phyloP scores from a whole-genome alignment of 1,140 invertebrate genomes.

The Pygmarrhopalites habei region DNA sequence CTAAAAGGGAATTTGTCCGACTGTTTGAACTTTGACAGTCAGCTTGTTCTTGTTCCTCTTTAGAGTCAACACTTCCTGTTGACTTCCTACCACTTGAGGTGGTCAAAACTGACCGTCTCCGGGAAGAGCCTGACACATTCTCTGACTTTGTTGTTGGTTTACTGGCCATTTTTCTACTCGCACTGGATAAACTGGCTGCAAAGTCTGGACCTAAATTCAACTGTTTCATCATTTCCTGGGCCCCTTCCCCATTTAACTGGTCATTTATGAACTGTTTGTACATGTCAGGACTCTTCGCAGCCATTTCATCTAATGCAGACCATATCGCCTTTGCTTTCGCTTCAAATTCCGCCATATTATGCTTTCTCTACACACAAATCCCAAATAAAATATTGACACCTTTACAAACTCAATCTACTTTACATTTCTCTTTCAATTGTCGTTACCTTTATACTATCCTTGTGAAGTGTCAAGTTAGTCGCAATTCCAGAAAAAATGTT shows the following conservation, averaged over 20 bases:
- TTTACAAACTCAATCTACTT: too few relatives aligned
- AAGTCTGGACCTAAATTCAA: background rate
- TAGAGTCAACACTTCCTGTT: too few relatives aligned
- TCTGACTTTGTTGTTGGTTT: background rate
- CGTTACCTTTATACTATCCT: too few relatives aligned
- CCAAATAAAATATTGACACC: too few relatives aligned
- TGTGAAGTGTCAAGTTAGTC: too few relatives aligned
- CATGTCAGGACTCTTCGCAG: background rate
- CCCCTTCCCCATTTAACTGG: constrained; percentile 12
- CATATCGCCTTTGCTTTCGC: constrained; percentile 13
- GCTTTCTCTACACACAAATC: too few relatives aligned
- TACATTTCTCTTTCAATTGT: too few relatives aligned
- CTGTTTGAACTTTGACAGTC: background rate
- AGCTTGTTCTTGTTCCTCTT: background rate
- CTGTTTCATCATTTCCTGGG: background rate
- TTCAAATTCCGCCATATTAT: constrained; percentile 9
- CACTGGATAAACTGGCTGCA: too few relatives aligned
- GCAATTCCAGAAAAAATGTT: too few relatives aligned
- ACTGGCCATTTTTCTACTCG: too few relatives aligned
- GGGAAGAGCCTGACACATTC: too few relatives aligned
- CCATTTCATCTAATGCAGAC: constrained; percentile 10
- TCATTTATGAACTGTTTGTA: constrained; percentile 13
- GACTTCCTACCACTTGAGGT: background rate
- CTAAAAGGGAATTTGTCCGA: background rate
- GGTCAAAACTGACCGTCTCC: constrained; percentile 1